Evolutionary conservation across 1,140 invertebrate genomes (phyloP).

Genomic region (Meloidogyne exigua): DNA sequence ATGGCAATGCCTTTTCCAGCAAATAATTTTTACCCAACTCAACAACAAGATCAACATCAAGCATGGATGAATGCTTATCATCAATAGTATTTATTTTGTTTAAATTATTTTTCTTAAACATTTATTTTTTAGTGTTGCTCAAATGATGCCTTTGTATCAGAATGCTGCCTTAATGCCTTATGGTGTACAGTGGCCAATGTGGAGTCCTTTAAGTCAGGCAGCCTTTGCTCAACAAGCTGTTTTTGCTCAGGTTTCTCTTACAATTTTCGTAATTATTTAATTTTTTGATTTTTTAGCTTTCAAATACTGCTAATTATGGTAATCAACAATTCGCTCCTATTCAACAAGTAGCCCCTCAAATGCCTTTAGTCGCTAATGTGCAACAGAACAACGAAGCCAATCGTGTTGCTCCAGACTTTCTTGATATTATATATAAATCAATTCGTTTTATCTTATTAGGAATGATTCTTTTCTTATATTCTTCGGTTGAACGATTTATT

Average conservation of each 20-base stretch:
- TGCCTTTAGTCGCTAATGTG: not conserved
- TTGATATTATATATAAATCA: constrained; percentile 4
- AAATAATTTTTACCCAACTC: constrained; percentile 16
- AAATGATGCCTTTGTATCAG: constrained; percentile 31
- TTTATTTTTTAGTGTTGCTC: constrained; percentile 30
- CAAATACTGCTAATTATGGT: not conserved
- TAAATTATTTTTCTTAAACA: not conserved
- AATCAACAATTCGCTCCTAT: not conserved
- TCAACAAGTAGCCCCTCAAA: not conserved
- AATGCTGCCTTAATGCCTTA: not conserved
- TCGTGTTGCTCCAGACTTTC: constrained; percentile 7
- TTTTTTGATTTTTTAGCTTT: not conserved
- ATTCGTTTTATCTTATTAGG: constrained; percentile 23
- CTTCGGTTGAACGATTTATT: constrained; percentile 17
- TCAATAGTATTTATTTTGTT: constrained; percentile 37
- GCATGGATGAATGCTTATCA: constrained; percentile 34
- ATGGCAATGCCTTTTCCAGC: constrained; percentile 17
- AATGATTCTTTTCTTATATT: constrained; percentile 21
- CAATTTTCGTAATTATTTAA: too few species aligned
- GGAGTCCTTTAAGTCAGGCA: not conserved
- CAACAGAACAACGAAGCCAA: not conserved
- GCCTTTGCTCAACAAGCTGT: not conserved
- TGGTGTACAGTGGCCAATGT: not conserved
- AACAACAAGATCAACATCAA: constrained; percentile 30
- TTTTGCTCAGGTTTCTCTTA: constrained; percentile 4